Percentiles rank a stretch among this genome's conserved stretches.
phyloP scores from a whole-genome alignment of 1,140 invertebrate species.

The Scylla paramamosain region DNA sequence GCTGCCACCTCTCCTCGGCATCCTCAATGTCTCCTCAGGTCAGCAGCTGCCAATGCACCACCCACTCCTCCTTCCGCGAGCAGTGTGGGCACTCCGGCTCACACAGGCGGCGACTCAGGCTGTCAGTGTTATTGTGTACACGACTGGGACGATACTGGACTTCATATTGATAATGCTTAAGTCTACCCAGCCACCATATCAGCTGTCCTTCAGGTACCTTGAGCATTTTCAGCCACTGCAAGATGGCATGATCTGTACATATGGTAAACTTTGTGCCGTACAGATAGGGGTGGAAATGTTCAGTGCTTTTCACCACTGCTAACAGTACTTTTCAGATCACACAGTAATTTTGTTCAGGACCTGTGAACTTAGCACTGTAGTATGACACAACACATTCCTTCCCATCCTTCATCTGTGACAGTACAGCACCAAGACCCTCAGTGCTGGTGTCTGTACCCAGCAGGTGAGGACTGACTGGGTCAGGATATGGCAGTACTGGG shows the following conservation, averaged over 20 bases:
- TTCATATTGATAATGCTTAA: no score
- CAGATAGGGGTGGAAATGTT: constrained; percentile 9
- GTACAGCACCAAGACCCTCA: neutral
- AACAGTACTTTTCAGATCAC: neutral
- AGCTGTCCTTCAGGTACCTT: no score
- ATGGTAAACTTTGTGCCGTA: neutral
- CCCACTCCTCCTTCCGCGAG: no score
- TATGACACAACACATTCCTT: neutral
- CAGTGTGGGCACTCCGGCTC: no score
- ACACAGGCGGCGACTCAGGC: no score
- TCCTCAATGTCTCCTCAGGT: no score
- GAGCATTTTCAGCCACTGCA: neutral
- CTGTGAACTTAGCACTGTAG: neutral
- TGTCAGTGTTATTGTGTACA: no score
- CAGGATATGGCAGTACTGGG: neutral
- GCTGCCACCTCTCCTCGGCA: no score
- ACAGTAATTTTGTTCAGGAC: neutral
- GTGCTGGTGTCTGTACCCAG: no score
- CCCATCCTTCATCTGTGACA: neutral
- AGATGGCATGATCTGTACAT: neutral
- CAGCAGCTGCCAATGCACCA: no score
- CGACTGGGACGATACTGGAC: no score
- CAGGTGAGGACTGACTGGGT: neutral
- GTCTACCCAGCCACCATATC: no score
- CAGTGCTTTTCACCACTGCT: neutral